Evolutionary conservation across 2,113 vertebrate genomes (phyloP), one percentile per base, ranked within the genome.

Genomic region (Prolemur simus): DNA sequence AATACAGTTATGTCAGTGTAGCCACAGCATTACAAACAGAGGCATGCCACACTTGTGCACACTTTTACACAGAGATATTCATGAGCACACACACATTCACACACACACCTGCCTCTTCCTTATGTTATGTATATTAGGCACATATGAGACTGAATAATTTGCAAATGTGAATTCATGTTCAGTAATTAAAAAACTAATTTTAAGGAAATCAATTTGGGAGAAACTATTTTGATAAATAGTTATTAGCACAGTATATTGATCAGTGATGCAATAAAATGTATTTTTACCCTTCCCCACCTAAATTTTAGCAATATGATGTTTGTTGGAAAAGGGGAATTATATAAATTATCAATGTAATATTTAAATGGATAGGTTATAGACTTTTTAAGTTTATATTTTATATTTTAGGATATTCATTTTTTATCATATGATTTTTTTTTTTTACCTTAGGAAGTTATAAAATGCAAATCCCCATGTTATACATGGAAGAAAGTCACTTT

Each of bases 381-480:
- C 66, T 90, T 92, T 80, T 56, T 56, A 94, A 89, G 49, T 49
- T 83, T 78, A 4, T 87, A 54, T 94, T 88, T 91, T 89, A 68
- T 49, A 91, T 39, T 86, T 92, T 54, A 92, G n/a, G 4, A 76
- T 91, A 34, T 88, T 42, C 47, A 76, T 90, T 71, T 11, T 32
- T n/a, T 86, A 94, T 96, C 74, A 87, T 94, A 58, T 92, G 17
- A 27, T 25, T n/a, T n/a, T 1, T 97, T 90, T 96, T 91, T 95
- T 96, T 97, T 95, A 82, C 80, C 96, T 90, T 66, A 99, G 99
- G 98, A 74, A 42, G 86, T 42, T 45, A 63, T 92, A 92, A 73
- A 92, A 92, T 73, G 76, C 0, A 6, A 52, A 78, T 98, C 98
- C 2, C 99, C 99, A 18, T 99, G 99, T 98, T 99, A 99, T 87